Conservation (phyloP, 2,888 invertebrate species). For the Phlogophora meticulosa region DNA sequence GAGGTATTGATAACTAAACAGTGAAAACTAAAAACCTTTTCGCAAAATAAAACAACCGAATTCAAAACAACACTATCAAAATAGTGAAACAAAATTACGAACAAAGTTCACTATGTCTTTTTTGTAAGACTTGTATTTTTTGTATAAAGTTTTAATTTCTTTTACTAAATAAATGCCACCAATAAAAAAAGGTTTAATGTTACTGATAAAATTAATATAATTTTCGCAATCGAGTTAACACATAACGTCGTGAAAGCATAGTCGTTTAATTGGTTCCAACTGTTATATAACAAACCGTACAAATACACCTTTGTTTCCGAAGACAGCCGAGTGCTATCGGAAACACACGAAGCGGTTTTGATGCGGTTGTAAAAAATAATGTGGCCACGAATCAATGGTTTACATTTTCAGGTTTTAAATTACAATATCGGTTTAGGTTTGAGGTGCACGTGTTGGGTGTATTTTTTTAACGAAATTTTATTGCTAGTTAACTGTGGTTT, state of each 20-base stretch:
- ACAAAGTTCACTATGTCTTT: too few species aligned
- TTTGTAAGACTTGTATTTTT: too few species aligned
- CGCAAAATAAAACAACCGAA: too few species aligned
- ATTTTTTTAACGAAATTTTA: conserved; percentile 23
- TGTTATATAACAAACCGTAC: conserved; percentile 34
- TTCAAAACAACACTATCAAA: too few species aligned
- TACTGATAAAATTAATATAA: conserved; percentile 11
- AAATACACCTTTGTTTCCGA: conserved; percentile 43
- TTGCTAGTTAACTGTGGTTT: conserved; percentile 22
- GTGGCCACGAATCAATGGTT: conserved; percentile 67
- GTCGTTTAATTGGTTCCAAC: conserved; percentile 38
- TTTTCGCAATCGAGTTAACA: conserved; percentile 13
- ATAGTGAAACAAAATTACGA: too few species aligned
- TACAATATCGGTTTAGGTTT: conserved; percentile 56
- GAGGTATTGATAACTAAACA: too few species aligned
- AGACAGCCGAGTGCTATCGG: conserved; percentile 38
- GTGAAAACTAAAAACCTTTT: too few species aligned
- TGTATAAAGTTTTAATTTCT: too few species aligned
- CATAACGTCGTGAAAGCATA: conserved; percentile 47
- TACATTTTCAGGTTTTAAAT: conserved; percentile 61
- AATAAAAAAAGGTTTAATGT: conserved; percentile 14
- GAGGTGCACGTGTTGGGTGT: conserved; percentile 1
- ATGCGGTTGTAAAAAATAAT: conserved; percentile 69
- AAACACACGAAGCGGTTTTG: conserved; percentile 58
- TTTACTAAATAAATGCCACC: conserved; percentile 24